These are phyloP conservation scores for Entelurus aequoreus DNA, from an alignment of 2,113 vertebrate species.

Conservation along the genomic window DNA sequence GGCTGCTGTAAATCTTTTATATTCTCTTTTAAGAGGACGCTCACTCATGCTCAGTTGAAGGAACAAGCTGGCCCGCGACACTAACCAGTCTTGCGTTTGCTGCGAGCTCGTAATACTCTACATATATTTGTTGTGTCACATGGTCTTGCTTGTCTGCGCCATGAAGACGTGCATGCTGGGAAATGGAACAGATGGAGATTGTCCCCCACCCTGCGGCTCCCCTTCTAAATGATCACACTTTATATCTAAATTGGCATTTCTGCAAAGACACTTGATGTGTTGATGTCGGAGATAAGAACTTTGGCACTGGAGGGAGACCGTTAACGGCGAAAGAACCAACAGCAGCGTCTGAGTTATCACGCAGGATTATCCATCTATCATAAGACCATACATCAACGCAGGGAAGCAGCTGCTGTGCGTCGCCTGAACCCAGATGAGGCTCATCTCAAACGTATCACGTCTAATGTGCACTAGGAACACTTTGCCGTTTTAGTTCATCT, in stretches of 20 bases:
- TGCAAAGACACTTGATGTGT: conserved; percentile 40
- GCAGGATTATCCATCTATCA: conserved; percentile 59
- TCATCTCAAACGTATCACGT: conserved; percentile 51
- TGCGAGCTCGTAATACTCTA: conserved; percentile 44
- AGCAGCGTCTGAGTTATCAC: conserved; percentile 11
- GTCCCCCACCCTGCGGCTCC: conserved; percentile 31
- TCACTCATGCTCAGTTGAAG: conserved; percentile 56
- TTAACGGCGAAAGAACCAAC: conserved; percentile 1
- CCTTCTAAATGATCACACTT: conserved; percentile 57
- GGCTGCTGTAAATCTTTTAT: conserved; percentile 42
- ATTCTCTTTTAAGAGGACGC: conserved; percentile 45
- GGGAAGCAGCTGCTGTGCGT: conserved; percentile 38
- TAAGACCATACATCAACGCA: conserved; percentile 59
- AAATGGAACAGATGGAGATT: conserved; percentile 40
- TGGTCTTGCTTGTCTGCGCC: conserved; percentile 35
- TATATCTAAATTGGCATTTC: conserved; percentile 49
- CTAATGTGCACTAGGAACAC: conserved; percentile 52
- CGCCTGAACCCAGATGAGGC: conserved; percentile 53
- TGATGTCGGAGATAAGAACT: conserved; percentile 45
- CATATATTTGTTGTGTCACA: conserved; percentile 22
- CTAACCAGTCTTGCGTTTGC: conserved; percentile 41
- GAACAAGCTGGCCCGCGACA: conserved; percentile 46
- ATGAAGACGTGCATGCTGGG: conserved; percentile 32
- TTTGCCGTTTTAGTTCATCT: background rate
- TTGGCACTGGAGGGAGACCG: conserved; percentile 11